Evolutionary conservation across 2,797 vertebrate genomes (phyloP), one percentile per base, ranked within the genome.

Genomic region (Zonotrichia albicollis): DNA sequence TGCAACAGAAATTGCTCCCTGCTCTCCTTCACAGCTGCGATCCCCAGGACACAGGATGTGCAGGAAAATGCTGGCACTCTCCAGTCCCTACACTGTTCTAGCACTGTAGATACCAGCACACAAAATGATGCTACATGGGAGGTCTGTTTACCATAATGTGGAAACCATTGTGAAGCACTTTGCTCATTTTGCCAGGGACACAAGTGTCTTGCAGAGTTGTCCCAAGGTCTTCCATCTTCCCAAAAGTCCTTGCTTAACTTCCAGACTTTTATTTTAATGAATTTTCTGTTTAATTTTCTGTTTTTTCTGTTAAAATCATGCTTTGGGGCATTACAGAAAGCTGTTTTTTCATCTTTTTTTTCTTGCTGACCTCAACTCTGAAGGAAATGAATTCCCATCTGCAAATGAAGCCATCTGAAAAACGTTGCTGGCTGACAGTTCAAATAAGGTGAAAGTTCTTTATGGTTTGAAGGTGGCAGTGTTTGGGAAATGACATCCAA

Each of bases 81-180:
- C 92, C 78, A 75, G 90, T 66, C 67, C 55, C 60, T 51, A 26
- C 34, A 30, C 84, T 77, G 38, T 94, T 95, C 85, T 85, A 83
- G 82, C n/a, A 20, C 68, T 94, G 84, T 64, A 79, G 86, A 94
- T 83, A 84, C 36, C 73, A 76, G 78, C 15, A 90, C 82, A 91
- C 51, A 88, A 95, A 91, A 77, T 30, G 51, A 65, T 78, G 61
- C 60, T 26, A 12, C 1, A 21, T 92, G 89, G 93, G 89, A 91
- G 84, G 85, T 93, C 79, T 93, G 50, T 93, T 97, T 88, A 67
- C 80, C 78, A 30, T 82, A 76, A 87, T 30, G 50, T 62, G 43
- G 66, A 92, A 46, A 77, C 34, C 21, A 30, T 16, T 71, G 85
- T 78, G 88, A 84, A 91, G 61, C 60, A 71, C 45, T 92, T 85